These are phyloP conservation scores for Desmophyllum pertusum DNA, from an alignment of 92 coral and sea anemone genomes.

Conservation along the genomic window DNA sequence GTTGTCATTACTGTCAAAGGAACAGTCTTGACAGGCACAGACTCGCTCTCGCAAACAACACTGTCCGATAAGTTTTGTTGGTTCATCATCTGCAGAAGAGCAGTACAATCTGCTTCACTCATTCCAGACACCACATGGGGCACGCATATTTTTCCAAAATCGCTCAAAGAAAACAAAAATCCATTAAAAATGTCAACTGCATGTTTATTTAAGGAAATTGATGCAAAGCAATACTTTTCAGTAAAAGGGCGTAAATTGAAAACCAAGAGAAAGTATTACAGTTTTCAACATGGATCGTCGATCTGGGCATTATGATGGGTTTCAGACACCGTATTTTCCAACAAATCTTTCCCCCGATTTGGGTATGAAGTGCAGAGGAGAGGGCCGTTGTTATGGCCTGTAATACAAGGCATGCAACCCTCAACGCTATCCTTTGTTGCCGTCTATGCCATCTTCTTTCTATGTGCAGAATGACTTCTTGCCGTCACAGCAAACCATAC, in stretches of 20 bases:
- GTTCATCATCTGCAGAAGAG: too few species aligned
- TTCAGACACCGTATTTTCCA: conserved; percentile 1
- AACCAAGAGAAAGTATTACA: background rate
- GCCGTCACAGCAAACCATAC: too few species aligned
- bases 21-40: too few species aligned
- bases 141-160: too few species aligned
- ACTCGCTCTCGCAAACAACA: too few species aligned
- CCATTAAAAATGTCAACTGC: background rate
- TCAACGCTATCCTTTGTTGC: background rate
- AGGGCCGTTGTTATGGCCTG: background rate
- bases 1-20: too few species aligned
- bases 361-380: background rate
- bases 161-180: background rate
- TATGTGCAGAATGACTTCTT: too few species aligned
- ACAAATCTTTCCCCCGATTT: background rate
- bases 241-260: background rate
- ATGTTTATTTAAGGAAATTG: background rate
- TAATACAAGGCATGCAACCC: background rate
- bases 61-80: too few species aligned
- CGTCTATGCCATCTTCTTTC: too few species aligned
- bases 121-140: too few species aligned
- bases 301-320: background rate
- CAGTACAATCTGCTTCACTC: too few species aligned
- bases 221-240: background rate
- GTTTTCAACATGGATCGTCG: too few species aligned